Base-by-base conservation (phyloP, 2,888 invertebrate genomes). In the Archaeoteleia sp. region DNA sequence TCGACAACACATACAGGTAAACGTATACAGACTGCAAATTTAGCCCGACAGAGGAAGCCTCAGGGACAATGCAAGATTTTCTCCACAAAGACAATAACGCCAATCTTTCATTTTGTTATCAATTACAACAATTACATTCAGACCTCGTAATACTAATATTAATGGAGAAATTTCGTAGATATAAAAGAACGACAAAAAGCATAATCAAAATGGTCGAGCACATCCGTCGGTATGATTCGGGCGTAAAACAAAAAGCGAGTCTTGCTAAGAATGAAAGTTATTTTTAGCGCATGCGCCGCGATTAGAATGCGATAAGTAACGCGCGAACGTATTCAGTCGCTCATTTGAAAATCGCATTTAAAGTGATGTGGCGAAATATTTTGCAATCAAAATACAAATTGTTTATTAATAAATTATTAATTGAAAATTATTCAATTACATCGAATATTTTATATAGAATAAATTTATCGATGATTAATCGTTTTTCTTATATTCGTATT, bases 221-320 rank as follows among this genome's bases (percentile, higher is more conserved):
- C 40, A 51, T 20, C 9, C 29, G 20, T 10, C 13, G 53, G 9
- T 2, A 17, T 27, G 58, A 32, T 46, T 57, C 62, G 62, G 32
- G 35, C 29, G n/a, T 61, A 51, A 51, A 61, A 62, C 69, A 53
- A 57, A 53, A 67, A 67, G 71, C 51, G 67, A 39, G 49, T 53
- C 32, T 54, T 42, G 37, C 25, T 39, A 48, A 54, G 58, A 60
- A 60, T 43, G 49, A 72, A 69, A 78, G 78, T 77, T 81, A 81
- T 81, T 81, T 74, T 79, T 73, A 75, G 74, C 75, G 67, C 73
- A 74, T 75, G 72, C 77, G 74, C 73, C 74, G 79, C 78, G 77
- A 80, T 80, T 78, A 81, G 76, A 80, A 81, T 80, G 81, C 81
- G 80, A 78, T 80, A 79, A 81, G 81, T 79, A 78, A 78, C 77